Evolutionary conservation across 2,888 invertebrate species (phyloP), one percentile per base, ranked within the genome.

Genomic region (Tiphia femorata): DNA sequence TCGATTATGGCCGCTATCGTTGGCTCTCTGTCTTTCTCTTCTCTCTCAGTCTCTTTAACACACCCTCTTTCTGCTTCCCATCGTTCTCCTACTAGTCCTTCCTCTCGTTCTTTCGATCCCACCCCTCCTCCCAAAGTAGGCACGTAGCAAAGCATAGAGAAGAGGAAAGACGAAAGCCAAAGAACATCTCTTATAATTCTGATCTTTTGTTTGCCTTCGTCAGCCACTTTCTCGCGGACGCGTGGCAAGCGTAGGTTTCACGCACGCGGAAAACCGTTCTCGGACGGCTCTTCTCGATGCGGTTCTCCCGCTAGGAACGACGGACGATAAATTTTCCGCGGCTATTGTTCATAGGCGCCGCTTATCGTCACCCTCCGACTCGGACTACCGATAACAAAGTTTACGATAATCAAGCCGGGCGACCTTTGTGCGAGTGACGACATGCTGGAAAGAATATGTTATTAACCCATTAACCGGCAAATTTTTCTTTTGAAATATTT

Each of bases 1-100:
- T 70, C 70, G 70, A 70, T 70, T 70, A 70, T 63, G 58, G 65
- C 61, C 70, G 70, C n/a, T n/a, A 70, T 70, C 69, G 58, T 53
- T 43, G 53, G 33, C 27, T 21, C 5, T 25, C 44, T 49, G 48
- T 38, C 27, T 41, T 41, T 33, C 21, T 41, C 44, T 37, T 42
- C 20, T 29, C 44, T 54, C 58, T 54, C 49, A 27, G 10, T 37
- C 37, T 16, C 37, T 1, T 37, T 17, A 4, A 8, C 4, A 10
- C 17, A 16, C 5, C 10, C 5, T 37, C 43, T 17, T 27, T 30
- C 30, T 30, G 29, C 30, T 10, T 25, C 8, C 25, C 6, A 6
- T 25, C 25, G 33, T 33, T 8, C 33, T n/a, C 12, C 12, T 12
- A 12, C 12, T 33, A 6, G 8, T n/a, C 12, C 12, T 33, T 12